Evolutionary conservation across 2,797 vertebrate genomes (phyloP).

Genomic region (Apogon talboti): DNA sequence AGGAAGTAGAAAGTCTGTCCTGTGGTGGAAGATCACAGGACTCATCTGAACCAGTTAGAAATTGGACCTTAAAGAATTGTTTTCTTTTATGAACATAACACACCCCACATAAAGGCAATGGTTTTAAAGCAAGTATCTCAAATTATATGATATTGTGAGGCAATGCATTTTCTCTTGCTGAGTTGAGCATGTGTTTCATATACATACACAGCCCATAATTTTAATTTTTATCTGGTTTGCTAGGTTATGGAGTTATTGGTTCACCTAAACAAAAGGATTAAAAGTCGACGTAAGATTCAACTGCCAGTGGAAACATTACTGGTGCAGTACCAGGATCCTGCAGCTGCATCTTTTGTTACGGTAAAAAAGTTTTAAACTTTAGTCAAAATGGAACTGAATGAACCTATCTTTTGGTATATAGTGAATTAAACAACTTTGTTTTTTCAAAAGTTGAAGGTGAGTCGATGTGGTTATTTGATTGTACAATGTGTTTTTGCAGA

Average conservation of each 20-base stretch:
- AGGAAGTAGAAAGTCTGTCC: too few species aligned
- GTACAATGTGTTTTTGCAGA: constrained; percentile 76
- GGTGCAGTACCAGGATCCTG: constrained; percentile 97
- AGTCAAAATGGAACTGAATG: not conserved
- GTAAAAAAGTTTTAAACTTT: constrained; percentile 75
- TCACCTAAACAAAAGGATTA: constrained; percentile 97
- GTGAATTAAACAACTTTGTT: too few species aligned
- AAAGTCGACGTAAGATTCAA: constrained; percentile 97
- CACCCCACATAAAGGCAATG: too few species aligned
- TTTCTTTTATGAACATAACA: too few species aligned
- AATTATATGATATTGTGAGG: too few species aligned
- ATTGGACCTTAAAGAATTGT: too few species aligned
- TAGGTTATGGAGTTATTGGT: constrained; percentile 99
- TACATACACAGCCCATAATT: not conserved
- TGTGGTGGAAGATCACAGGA: too few species aligned
- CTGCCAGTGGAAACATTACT: constrained; percentile 97
- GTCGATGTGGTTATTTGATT: constrained; percentile 6
- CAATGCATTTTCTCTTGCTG: not conserved
- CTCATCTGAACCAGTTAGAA: too few species aligned
- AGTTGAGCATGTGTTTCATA: constrained; percentile 1
- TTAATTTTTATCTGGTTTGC: not conserved
- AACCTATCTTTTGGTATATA: too few species aligned
- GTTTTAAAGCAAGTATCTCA: too few species aligned
- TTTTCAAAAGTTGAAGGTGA: not conserved
- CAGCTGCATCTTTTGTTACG: constrained; percentile 97